Evolutionary conservation across 2,113 vertebrate genomes (phyloP), one percentile per base, ranked within the genome.

Genomic region (Picathartes gymnocephalus): DNA sequence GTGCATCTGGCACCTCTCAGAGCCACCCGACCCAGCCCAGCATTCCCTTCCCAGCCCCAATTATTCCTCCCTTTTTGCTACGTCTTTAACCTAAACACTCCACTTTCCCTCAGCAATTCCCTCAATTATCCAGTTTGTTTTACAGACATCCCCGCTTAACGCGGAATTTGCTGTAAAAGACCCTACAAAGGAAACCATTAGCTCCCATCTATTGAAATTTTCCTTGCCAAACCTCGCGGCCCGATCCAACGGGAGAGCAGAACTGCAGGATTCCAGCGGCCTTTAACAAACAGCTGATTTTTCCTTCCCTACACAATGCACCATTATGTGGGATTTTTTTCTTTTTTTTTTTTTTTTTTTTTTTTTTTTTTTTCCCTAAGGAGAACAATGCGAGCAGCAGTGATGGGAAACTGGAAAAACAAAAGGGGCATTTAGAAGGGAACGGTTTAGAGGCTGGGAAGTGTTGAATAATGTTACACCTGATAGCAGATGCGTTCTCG

Each of bases 291-390:
- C 91, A 95, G 95, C 93, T 91, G 97, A 95, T 97, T 97, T 98
- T 98, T 96, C 95, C 92, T 94, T 84, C 79, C 81, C 79, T 85
- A 77, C 86, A 98, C 97, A 98, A 98, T 97, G 97, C 78, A 70
- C 65, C 95, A 97, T 98, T 98, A 97, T 98, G 92, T 81, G 31
- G 21, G 22, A 28, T 28, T 48, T 76, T 64, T 74, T 50, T 57
- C 42, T 6, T 7, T 3, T 30, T 25, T 57, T 40, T 13, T 47
- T 20, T 3, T 30, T 25, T 57, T 50, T 13, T 47, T 20, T 40
- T 85, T 61, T n/a, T 15, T 72, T 61, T 40, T 31, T 15, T 72
- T 61, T 40, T 31, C 64, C 28, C 57, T 28, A 42, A 54, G 50
- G 84, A 96, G 95, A 97, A 97, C 97, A 97, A 97, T 97, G 82